Evolutionary conservation across 2,113 vertebrate genomes (phyloP).

Genomic region (Myocastor coypus): DNA sequence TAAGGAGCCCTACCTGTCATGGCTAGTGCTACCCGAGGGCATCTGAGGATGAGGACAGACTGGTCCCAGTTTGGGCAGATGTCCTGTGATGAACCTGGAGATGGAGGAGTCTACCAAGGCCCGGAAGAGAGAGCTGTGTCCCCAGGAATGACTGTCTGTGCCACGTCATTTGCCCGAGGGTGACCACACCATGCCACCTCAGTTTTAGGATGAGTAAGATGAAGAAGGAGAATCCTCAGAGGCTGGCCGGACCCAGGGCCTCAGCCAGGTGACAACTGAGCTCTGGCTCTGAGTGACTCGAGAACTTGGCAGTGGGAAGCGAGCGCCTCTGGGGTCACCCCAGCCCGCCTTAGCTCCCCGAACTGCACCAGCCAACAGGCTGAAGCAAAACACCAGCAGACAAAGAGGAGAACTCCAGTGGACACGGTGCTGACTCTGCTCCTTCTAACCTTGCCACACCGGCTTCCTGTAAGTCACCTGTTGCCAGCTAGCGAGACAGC

Average conservation of each 20-base stretch:
- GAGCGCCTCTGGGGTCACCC: background rate
- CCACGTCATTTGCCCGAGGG: background rate
- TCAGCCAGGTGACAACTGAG: background rate
- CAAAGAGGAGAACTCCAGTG: background rate
- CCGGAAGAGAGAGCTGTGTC: background rate
- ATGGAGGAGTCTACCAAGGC: background rate
- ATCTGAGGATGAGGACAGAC: background rate
- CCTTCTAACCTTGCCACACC: background rate
- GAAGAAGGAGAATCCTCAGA: background rate
- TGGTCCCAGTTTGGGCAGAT: background rate
- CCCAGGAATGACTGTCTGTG: background rate
- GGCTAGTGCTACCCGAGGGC: background rate
- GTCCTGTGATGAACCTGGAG: background rate
- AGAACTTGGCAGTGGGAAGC: background rate
- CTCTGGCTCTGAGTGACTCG: background rate
- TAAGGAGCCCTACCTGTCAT: background rate
- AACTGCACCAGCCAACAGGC: background rate
- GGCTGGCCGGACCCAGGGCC: background rate
- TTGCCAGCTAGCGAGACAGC: background rate
- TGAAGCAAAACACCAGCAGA: background rate
- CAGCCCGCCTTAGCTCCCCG: fast-evolving
- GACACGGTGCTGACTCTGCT: background rate
- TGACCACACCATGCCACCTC: background rate
- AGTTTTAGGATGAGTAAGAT: conserved; percentile 30
- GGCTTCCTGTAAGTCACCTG: background rate